Conservation (phyloP, 2,113 vertebrate species). For the Numida meleagris region DNA sequence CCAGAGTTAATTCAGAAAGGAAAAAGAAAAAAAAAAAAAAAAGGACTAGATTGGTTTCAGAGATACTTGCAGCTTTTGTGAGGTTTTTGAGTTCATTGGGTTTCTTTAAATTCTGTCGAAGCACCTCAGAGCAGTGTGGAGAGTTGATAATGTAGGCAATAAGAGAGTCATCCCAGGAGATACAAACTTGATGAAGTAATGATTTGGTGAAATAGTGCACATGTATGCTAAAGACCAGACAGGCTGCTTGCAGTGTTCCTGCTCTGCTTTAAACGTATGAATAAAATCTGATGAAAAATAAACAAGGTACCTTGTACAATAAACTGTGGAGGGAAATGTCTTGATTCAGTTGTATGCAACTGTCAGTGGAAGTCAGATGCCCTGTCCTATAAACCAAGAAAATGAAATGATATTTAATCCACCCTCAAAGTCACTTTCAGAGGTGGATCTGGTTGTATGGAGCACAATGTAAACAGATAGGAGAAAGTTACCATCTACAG, state of each 20-base stretch:
- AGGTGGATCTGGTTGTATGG: not conserved
- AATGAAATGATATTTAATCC: not conserved
- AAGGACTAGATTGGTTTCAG: not conserved
- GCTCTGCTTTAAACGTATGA: not conserved
- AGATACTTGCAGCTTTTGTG: not conserved
- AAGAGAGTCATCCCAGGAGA: not conserved
- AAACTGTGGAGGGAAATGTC: not conserved
- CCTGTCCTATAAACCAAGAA: not conserved
- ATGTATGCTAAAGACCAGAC: not conserved
- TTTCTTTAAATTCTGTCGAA: slow-evolving; percentile 52
- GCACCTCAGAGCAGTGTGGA: not conserved
- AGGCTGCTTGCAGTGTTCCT: not conserved
- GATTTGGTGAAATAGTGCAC: not conserved
- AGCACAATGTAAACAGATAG: not conserved
- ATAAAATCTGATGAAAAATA: not conserved
- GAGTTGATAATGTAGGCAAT: not conserved
- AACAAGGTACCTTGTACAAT: not conserved
- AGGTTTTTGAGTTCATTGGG: not conserved
- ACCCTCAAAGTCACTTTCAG: not conserved
- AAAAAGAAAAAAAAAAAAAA: not conserved
- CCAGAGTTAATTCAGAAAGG: not conserved
- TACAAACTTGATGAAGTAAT: not conserved
- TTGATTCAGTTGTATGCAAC: not conserved
- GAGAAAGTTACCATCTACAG: not conserved
- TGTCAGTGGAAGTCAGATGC: not conserved